Evolutionary conservation across 2,888 invertebrate species (phyloP).

Genomic region (Melitaea athalia): DNA sequence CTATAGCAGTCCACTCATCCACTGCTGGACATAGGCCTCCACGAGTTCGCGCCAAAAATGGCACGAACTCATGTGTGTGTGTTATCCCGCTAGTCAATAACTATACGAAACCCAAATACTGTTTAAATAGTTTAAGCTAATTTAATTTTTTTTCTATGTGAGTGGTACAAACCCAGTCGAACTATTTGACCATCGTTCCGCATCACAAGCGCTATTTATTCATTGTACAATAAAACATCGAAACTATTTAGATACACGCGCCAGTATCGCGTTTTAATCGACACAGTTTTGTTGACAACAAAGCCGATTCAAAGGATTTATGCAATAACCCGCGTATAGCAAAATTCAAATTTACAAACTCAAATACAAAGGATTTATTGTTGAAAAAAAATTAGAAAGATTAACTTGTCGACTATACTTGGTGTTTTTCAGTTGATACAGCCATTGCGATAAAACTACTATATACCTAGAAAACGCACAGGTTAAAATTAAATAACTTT

Average conservation of each 20-base stretch:
- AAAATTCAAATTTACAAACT: constrained; percentile 1
- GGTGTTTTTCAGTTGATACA: too few relatives aligned
- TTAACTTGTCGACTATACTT: neutral
- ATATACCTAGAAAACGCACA: too few relatives aligned
- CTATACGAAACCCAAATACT: too few relatives aligned
- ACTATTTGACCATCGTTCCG: neutral
- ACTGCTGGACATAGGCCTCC: too few relatives aligned
- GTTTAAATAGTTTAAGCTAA: too few relatives aligned
- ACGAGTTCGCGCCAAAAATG: too few relatives aligned
- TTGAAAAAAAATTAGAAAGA: neutral
- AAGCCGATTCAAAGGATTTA: constrained; percentile 8
- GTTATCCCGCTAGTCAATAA: too few relatives aligned
- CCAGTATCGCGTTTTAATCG: constrained; percentile 7
- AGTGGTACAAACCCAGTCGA: neutral
- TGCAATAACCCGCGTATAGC: neutral
- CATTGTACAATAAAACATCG: constrained; percentile 4
- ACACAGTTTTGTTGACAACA: neutral
- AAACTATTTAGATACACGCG: constrained; percentile 1
- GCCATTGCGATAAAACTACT: too few relatives aligned
- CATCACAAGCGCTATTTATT: neutral
- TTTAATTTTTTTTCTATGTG: too few relatives aligned
- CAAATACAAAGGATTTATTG: constrained; percentile 1
- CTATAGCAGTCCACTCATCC: too few relatives aligned
- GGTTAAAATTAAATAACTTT: too few relatives aligned
- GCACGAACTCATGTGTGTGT: too few relatives aligned